A percentile compares a stretch with the other conserved stretches of the same genome.
Conservation (phyloP, 2,888 invertebrate species). For the Protophormia terraenovae region DNA sequence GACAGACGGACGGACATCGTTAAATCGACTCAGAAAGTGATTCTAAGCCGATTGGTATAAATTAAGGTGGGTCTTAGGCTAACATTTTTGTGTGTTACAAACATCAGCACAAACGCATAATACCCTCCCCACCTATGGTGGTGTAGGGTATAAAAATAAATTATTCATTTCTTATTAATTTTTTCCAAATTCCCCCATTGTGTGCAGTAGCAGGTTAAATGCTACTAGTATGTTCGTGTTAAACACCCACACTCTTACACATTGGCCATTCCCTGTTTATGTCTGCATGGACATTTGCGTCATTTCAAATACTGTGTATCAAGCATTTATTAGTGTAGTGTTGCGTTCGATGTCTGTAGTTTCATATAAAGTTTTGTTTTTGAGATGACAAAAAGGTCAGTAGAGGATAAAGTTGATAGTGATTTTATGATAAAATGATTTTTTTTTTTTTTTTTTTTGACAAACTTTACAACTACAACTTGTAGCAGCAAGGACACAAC, state of each 20-base stretch:
- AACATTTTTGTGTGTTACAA: no score
- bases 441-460: constrained; percentile 22
- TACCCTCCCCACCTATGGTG: no score
- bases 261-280: neutral
- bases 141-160: no score
- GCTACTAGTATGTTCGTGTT: neutral
- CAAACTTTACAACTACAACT: constrained; percentile 19
- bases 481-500: neutral
- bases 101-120: no score
- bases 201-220: no score
- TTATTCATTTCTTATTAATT: no score
- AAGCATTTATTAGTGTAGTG: neutral
- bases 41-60: no score
- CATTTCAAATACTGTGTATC: neutral
- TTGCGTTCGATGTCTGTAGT: neutral
- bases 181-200: no score
- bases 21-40: no score
- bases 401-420: constrained; percentile 33
- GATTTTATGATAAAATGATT: constrained; percentile 18
- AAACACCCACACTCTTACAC: neutral
- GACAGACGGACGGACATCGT: no score
- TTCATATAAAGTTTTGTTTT: constrained; percentile 6
- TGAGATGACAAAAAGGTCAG: constrained; percentile 29
- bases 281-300: neutral
- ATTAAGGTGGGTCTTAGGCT: no score